These are phyloP conservation scores for Montipora cactus DNA, from an alignment of 64 coral and sea anemone species.

Conservation along the genomic window DNA sequence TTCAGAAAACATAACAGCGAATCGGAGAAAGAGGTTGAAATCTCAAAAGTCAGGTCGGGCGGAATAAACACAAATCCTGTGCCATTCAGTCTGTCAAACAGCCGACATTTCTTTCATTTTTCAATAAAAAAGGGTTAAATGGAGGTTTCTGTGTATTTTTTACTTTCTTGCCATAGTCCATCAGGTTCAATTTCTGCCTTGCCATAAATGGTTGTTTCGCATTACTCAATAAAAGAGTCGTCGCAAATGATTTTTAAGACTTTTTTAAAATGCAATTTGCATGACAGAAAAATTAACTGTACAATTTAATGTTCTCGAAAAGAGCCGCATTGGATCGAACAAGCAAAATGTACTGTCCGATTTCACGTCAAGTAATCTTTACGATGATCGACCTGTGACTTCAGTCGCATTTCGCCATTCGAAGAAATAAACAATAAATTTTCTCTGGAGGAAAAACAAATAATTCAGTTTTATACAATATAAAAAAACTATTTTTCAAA, in stretches of 20 bases:
- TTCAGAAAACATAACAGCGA: conserved; percentile 4
- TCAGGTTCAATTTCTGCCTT: not conserved
- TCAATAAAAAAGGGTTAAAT: not conserved
- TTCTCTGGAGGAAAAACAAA: not conserved
- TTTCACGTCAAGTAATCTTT: not conserved
- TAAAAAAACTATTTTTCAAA: conserved; percentile 39
- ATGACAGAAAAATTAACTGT: conserved; percentile 38
- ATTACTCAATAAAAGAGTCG: conserved; percentile 11
- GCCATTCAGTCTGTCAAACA: conserved; percentile 26
- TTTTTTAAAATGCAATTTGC: conserved; percentile 14
- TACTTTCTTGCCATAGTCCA: not conserved
- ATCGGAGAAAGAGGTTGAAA: conserved; percentile 7
- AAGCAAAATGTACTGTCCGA: not conserved
- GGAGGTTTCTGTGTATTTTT: not conserved
- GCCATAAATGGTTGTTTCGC: not conserved
- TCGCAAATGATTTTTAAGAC: conserved; percentile 4
- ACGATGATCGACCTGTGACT: not conserved
- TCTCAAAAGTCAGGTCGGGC: not conserved
- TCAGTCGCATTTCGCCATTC: not conserved
- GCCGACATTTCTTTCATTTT: not conserved
- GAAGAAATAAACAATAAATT: not conserved
- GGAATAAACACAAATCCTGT: conserved; percentile 36
- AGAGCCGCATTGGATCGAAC: not conserved
- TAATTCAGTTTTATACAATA: conserved; percentile 17
- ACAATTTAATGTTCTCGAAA: conserved; percentile 26